Base-by-base conservation (phyloP, 2,797 vertebrate species). In the Miichthys miiuy region DNA sequence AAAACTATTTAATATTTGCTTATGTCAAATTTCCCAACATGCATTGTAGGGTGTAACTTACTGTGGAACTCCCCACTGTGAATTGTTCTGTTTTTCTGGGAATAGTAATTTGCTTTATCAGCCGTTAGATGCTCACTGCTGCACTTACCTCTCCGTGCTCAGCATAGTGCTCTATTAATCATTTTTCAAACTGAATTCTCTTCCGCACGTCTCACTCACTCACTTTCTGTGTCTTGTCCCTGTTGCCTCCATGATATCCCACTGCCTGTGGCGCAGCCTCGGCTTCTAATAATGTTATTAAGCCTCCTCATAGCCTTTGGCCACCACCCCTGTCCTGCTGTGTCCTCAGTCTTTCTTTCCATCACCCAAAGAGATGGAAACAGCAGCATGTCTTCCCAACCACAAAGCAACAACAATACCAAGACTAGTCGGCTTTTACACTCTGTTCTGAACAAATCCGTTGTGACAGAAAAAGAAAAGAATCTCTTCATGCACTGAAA, bases 221-320 rank as follows among this genome's bases (percentile, higher is more conserved):
- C 75, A 34, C 34, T 80, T 44, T 72, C 54, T 77, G 27, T 78
- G 21, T 76, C 52, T 78, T 68, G 27, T 70, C 72, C 65, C 47
- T 42, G 41, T 73, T 78, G 34, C 50, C 60, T 10, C 13, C 27
- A 11, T 55, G 20, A 64, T 79, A 84, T 82, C 67, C 64, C 70
- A 51, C 75, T n/a, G 52, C 62, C 72, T 60, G 76, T 13, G 21
- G 79, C 68, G 68, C 56, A 56, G 90, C 82, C 83, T 79, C 58
- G 16, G 77, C 66, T 79, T 91, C 83, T 92, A 83, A 93, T 92
- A 91, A 91, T 91, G 90, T 89, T 91, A 93, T 95, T 92, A 93
- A 88, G 71, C 81, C 87, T 89, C 86, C 88, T 92, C 83, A 57
- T 80, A 82, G 75, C 67, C 76, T 85, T 74, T 64, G 72, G 82